A percentile compares a stretch with the other conserved stretches of the same genome.
Evolutionary conservation across 53 echinoderm and acorn worm genomes (phyloP).

Genomic region (Hippasteria phrygiana): DNA sequence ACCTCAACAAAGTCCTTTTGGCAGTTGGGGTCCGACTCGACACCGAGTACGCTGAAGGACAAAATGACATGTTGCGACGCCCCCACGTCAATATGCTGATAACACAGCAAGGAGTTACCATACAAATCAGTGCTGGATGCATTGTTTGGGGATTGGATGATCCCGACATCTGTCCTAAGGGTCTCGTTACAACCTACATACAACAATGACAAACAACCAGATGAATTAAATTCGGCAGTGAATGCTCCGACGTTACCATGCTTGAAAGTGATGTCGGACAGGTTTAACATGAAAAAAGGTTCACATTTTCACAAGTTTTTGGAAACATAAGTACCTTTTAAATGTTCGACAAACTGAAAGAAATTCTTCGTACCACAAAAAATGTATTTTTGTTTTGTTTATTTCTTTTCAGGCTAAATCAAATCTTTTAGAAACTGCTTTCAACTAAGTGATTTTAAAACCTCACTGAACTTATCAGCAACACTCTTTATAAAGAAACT

Average conservation of each 20-base stretch:
- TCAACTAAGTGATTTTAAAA: too few relatives aligned
- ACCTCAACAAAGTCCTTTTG: slow-evolving; percentile 49
- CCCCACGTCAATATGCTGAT: slow-evolving; percentile 48
- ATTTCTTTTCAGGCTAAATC: neutral
- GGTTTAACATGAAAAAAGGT: too few relatives aligned
- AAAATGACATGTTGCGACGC: slow-evolving; percentile 56
- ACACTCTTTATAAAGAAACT: neutral
- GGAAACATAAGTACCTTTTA: too few relatives aligned
- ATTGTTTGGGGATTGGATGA: slow-evolving; percentile 35
- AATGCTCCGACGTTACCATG: too few relatives aligned
- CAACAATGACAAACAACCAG: neutral
- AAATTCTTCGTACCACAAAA: too few relatives aligned
- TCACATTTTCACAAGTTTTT: too few relatives aligned
- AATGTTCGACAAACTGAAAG: too few relatives aligned
- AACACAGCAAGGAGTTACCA: slow-evolving; percentile 17
- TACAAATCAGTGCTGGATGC: neutral
- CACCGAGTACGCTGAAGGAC: slow-evolving; percentile 42
- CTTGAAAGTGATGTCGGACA: too few relatives aligned
- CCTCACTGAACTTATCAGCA: neutral
- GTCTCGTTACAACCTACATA: slow-evolving; percentile 63
- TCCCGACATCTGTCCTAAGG: slow-evolving; percentile 43
- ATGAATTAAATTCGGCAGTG: too few relatives aligned
- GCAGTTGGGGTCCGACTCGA: slow-evolving; percentile 54
- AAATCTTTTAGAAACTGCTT: too few relatives aligned
- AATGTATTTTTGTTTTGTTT: too few relatives aligned